Percentiles rank a stretch among this genome's conserved stretches.
These are phyloP conservation scores for Vulpes ferrilata DNA, from an alignment of 2,113 vertebrate genomes.

Conservation along the genomic window DNA sequence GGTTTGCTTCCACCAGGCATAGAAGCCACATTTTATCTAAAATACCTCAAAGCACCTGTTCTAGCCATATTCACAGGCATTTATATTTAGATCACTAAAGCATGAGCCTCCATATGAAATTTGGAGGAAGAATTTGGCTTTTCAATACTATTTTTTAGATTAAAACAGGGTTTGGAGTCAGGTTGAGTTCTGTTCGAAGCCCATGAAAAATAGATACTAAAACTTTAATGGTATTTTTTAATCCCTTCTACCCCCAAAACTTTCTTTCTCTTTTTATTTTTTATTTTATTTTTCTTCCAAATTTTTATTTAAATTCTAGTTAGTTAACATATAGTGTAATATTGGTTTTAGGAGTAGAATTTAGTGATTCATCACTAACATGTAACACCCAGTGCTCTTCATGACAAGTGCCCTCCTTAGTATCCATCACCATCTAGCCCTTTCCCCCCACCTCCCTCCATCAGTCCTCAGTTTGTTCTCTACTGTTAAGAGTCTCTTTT, in stretches of 20 bases:
- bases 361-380: background rate
- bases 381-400: background rate
- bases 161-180: constrained; percentile 33
- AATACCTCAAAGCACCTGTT: constrained; percentile 30
- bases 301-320: background rate
- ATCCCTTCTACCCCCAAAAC: background rate
- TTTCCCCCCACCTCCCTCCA: background rate
- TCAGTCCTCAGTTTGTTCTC: background rate
- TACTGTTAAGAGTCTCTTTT: background rate
- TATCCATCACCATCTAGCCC: background rate
- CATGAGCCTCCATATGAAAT: background rate
- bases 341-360: background rate
- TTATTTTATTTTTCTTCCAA: background rate
- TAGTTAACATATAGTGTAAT: background rate
- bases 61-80: background rate
- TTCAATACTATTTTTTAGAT: background rate
- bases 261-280: background rate
- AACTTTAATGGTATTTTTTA: background rate
- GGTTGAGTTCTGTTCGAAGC: background rate
- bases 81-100: background rate
- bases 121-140: background rate
- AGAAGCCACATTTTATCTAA: constrained; percentile 33
- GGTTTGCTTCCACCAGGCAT: background rate
- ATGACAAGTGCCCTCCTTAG: background rate
- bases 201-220: constrained; percentile 23